Evolutionary conservation across 2,113 vertebrate genomes (phyloP), one percentile per base, ranked within the genome.

Genomic region (Gallinago paraguaiae): DNA sequence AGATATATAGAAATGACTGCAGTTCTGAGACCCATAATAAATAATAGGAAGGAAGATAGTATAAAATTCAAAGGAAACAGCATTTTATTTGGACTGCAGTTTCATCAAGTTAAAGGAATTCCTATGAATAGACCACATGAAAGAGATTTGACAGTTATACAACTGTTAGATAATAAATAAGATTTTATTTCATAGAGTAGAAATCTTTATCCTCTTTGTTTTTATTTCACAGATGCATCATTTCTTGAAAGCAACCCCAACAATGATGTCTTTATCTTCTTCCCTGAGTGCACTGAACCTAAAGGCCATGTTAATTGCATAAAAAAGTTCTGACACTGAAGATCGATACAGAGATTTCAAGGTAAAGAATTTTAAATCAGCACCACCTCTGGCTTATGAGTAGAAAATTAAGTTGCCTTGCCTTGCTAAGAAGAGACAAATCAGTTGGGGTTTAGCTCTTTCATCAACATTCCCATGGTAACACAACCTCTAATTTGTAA

Each of bases 331-430:
- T 72, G 35, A 81, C 88, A 37, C 33, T 46, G 33, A 78, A 82
- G 76, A 60, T 17, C 41, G 33, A 74, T 64, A 60, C 0, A 6
- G 11, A 67, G 12, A 18, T 88, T 88, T 80, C 68, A 86, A 59
- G n/a, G 39, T 77, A 77, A 90, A 88, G 19, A 68, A 25, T 28
- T 92, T 95, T 39, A 71, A 79, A 84, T 60, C 60, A 82, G 14
- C 41, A 90, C 37, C n/a, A 67, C 37, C n/a, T 84, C 41, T 33
- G 53, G 20, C 8, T 94, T 93, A 91, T 65, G 69, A 70, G 76
- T 30, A 79, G 61, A 71, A 93, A 95, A 94, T 82, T 65, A 59
- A 88, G 85, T 92, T 92, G 24, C 45, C 57, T 86, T 86, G 33
- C 33, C 63, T 86, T 92, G 51, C 46, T 71, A 68, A 43, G 25